Evolutionary conservation across 2,888 invertebrate genomes (phyloP), one percentile per base, ranked within the genome.

Genomic region (Dryococelus australis): DNA sequence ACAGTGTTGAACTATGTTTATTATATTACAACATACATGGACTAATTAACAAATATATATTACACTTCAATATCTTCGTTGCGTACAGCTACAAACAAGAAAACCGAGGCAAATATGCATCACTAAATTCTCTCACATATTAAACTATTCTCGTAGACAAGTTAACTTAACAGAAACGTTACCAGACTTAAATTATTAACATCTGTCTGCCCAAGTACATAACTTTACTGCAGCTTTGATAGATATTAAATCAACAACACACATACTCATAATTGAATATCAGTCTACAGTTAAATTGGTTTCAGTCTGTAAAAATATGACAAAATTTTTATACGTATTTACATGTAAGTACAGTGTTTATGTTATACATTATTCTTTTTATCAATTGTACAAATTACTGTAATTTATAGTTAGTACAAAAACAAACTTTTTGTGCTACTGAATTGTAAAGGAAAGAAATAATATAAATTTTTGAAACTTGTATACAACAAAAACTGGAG

Each of bases 11-110:
- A 65, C 20, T 65, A 10, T 65, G 20, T 65, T 65, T 65, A 65
- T 65, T 65, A 65, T 65, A n/a, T 16, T 65, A 65, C 65, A 65
- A 20, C 65, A 65, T n/a, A 65, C 65, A 65, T 65, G 65, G 65
- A 65, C 65, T 65, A 65, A 65, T 65, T 65, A 65, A 65, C 65
- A 65, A 65, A 65, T 65, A 65, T 65, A 65, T 65, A 65, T 65
- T 65, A 65, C 65, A 65, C 65, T 65, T 20, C n/a, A 65, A 65
- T n/a, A 65, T n/a, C 65, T 65, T 65, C 65, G 65, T 65, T 65
- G 65, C 65, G 6, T n/a, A n/a, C 65, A 8, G 65, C 65, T 65
- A 65, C 65, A 65, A 65, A 65, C 65, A 65, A 65, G 1, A 65
- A 20, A 65, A n/a, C n/a, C n/a, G 0, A 65, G n/a, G n/a, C 65